A percentile compares a stretch with the other conserved stretches of the same genome.
These are phyloP conservation scores for Helicoverpa assulta DNA, from an alignment of 2,888 invertebrate genomes.

Conservation along the genomic window DNA sequence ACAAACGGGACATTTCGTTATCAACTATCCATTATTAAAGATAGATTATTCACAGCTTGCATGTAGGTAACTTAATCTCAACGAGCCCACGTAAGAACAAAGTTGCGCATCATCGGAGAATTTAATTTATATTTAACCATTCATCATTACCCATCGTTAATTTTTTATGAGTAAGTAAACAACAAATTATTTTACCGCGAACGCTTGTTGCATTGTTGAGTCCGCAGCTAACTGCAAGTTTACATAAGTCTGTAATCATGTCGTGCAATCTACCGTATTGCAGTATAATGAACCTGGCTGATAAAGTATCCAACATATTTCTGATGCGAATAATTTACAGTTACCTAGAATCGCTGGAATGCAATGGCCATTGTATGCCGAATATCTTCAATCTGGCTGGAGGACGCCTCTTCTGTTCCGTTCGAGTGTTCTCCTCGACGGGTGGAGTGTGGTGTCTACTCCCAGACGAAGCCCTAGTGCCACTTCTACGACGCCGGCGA, in stretches of 20 bases:
- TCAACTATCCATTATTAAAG: background rate
- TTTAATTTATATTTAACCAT: conserved; percentile 59
- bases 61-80: conserved; percentile 41
- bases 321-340: conserved; percentile 53
- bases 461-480: conserved; percentile 86
- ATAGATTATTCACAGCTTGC: conserved; percentile 33
- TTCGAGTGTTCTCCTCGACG: conserved; percentile 82
- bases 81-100: conserved; percentile 49
- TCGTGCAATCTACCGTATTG: conserved; percentile 69
- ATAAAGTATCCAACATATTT: conserved; percentile 55
- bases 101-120: conserved; percentile 54
- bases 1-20: background rate
- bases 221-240: conserved; percentile 59
- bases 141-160: conserved; percentile 34
- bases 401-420: conserved; percentile 86
- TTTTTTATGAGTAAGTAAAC: conserved; percentile 48
- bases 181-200: conserved; percentile 51
- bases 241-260: conserved; percentile 69
- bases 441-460: conserved; percentile 86
- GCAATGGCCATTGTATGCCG: conserved; percentile 89
- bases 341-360: conserved; percentile 88
- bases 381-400: conserved; percentile 88
- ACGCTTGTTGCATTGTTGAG: conserved; percentile 61
- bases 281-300: conserved; percentile 59
- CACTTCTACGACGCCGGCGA: conserved; percentile 85